Evolutionary conservation across 2,888 invertebrate species (phyloP), one percentile per base, ranked within the genome.

Genomic region (Acleris holmiana): DNA sequence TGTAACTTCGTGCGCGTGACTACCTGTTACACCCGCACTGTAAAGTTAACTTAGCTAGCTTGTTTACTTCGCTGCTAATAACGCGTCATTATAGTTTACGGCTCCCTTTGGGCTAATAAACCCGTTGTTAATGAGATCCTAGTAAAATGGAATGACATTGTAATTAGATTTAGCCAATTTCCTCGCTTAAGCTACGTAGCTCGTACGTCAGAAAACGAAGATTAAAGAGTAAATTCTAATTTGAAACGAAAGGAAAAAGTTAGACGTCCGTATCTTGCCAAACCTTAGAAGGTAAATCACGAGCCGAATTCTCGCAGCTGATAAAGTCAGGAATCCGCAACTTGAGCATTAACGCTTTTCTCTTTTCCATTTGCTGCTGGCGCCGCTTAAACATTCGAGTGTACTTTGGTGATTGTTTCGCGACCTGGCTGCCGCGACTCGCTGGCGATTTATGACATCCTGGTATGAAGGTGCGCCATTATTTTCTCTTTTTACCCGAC

Each of bases 71-170:
- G 29, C 49, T 25, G 15, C 58, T 60, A 55, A 49, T 55, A 50
- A 59, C 18, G 41, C 59, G 55, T 60, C 41, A 65, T 65, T 65
- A 65, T 65, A 65, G 55, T 65, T 60, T 50, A 65, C 59, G 41
- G 44, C 21, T 29, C 59, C 59, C 65, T 35, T 18, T 55, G 49
- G 65, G 54, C 59, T 54, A 55, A 65, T 60, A 60, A 59, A 46
- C 54, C 49, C 55, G 18, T 18, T 49, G 29, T 59, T 49, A 55
- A 55, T 65, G 49, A 60, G 41, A 35, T 35, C 35, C 35, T 2
- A 35, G 35, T 35, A 57, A 51, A 48, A 53, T 41, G 44, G 40
- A 58, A 58, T 59, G 53, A 48, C 25, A 41, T 29, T 41, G 58
- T 58, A 58, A 53, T 19, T 8, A 40, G 58, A 58, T 47, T 47